phyloP scores from a whole-genome alignment of 2,797 vertebrate genomes.

The Bovichtus diacanthus region DNA sequence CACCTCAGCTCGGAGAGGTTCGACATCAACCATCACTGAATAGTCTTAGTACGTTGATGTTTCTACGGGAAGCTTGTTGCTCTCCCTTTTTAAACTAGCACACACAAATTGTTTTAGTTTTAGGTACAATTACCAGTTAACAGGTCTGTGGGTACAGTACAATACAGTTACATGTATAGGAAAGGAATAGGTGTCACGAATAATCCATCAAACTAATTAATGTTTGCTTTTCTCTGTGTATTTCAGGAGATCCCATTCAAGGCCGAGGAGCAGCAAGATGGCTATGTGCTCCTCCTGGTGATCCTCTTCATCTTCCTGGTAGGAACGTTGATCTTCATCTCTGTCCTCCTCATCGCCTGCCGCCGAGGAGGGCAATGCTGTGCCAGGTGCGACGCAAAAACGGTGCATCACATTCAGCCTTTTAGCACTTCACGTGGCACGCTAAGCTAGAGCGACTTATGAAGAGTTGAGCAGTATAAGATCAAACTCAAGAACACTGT shows the following conservation, averaged over 20 bases:
- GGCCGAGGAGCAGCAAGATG: slow-evolving; percentile 84
- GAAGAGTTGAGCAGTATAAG: not conserved
- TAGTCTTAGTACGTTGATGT: slow-evolving; percentile 54
- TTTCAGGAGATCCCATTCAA: slow-evolving; percentile 77
- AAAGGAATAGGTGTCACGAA: not conserved
- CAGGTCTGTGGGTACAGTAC: not conserved
- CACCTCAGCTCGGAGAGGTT: slow-evolving; percentile 3
- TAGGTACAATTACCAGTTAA: too few relatives aligned
- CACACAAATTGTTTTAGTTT: too few relatives aligned
- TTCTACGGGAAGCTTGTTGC: slow-evolving; percentile 34
- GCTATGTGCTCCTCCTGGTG: slow-evolving; percentile 91
- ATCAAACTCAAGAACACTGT: not conserved
- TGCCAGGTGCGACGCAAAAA: slow-evolving; percentile 85
- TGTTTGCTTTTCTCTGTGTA: slow-evolving; percentile 5
- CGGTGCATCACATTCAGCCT: not conserved
- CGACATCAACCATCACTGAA: slow-evolving; percentile 41
- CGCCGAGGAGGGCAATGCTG: slow-evolving; percentile 86
- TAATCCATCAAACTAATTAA: not conserved
- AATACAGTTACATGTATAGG: not conserved
- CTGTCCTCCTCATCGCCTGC: slow-evolving; percentile 90
- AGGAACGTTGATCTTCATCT: slow-evolving; percentile 89
- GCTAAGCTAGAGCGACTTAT: not conserved
- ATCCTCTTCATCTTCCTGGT: slow-evolving; percentile 93
- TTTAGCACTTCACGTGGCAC: not conserved
- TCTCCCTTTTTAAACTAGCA: slow-evolving; percentile 1